Evolutionary conservation across 2,113 vertebrate species (phyloP), one percentile per base, ranked within the genome.

Genomic region (Desmodus rotundus): DNA sequence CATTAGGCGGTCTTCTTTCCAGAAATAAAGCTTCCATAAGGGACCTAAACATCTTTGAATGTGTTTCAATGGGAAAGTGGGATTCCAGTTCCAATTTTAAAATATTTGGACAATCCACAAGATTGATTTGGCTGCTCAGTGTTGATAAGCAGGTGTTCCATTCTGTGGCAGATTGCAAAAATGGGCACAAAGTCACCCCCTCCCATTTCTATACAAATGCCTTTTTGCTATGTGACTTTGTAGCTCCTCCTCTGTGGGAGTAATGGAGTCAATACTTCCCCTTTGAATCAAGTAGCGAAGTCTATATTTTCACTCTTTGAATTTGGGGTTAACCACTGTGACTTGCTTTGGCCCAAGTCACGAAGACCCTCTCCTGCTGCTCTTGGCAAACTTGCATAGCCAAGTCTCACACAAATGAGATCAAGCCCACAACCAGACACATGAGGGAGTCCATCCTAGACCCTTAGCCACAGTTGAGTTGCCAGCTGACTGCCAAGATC

Each of bases 141-240:
- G 16, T 92, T 10, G 5, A 41, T 77, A 80, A 65, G 28, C 19
- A 85, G 22, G 36, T 73, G 28, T 65, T 20, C 33, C 17, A 33
- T 56, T 94, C 89, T 47, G 41, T 67, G 43, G 33, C 38, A 88
- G 19, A 76, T 45, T 89, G 14, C 33, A 95, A 95, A 96, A 96
- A 47, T 61, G 68, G 9, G 43, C 73, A 56, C 73, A 73, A 56
- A 67, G 52, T 22, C 54, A 58, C 78, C 54, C 50, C 19, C 43
- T 83, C 52, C 4, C 31, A 28, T 73, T 67, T 24, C 84, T 83
- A 24, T 50, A 77, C 4, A 41, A 6, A 26, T n/a, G 45, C 7
- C 28, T 91, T 43, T 87, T 86, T 89, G 47, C 10, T 63, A 22
- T 61, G 20, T 87, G n/a, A 86, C 16, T 72, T 68, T 80, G 31